Base-by-base conservation (phyloP, 2,888 invertebrate species). In the Ypsolopha sequella region DNA sequence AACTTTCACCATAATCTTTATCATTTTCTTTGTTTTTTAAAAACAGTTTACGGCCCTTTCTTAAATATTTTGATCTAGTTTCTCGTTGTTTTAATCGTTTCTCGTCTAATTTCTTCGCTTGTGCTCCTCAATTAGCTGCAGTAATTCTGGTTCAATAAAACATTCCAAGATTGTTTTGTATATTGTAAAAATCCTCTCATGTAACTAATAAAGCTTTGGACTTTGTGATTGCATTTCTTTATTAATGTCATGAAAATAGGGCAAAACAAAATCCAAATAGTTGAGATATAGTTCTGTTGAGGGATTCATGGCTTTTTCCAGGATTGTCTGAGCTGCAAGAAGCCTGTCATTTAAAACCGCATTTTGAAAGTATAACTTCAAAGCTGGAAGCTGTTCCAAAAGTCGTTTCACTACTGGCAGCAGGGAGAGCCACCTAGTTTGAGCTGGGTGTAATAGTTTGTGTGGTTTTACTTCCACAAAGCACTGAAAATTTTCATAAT, bases 81-180 rank as follows among this genome's bases (percentile, higher is more conserved):
- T n/a, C n/a, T n/a, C n/a, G n/a, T n/a, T n/a, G n/a, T n/a, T n/a
- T n/a, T n/a, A n/a, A n/a, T n/a, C n/a, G n/a, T n/a, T n/a, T n/a
- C n/a, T n/a, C n/a, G n/a, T n/a, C n/a, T n/a, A n/a, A n/a, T n/a
- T n/a, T n/a, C n/a, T n/a, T n/a, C n/a, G n/a, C n/a, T n/a, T n/a
- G n/a, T n/a, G n/a, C n/a, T n/a, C n/a, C n/a, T n/a, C n/a, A n/a
- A n/a, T n/a, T n/a, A n/a, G n/a, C n/a, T n/a, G n/a, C n/a, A n/a
- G n/a, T n/a, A n/a, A n/a, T n/a, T n/a, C n/a, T n/a, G n/a, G 51
- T 60, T 76, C 51, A 53, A 64, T 35, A 63, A 64, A 52, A 56
- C 76, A 71, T 60, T 63, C 59, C 58, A 70, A 67, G 68, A 70
- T 70, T 62, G 61, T 58, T 58, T 59, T 54, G 48, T 52, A 53